These are phyloP conservation scores for Neostethus bicornis DNA, from an alignment of 2,797 vertebrate genomes.

Conservation along the genomic window DNA sequence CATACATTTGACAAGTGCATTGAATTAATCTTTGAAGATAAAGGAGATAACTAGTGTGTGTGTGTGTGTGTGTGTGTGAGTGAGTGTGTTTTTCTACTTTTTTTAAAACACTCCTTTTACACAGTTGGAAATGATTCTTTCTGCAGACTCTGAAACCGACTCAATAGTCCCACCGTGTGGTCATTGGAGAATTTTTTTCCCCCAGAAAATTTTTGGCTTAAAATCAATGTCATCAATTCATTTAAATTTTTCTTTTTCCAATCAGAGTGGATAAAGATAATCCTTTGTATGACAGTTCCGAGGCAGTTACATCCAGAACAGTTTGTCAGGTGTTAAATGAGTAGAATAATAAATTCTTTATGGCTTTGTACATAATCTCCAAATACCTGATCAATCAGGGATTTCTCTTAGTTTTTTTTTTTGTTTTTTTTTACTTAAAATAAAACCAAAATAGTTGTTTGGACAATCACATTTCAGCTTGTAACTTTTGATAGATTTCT, in stretches of 20 bases:
- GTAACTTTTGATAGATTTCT: constrained; percentile 32
- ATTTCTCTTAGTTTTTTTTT: constrained; percentile 28
- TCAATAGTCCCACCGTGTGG: constrained; percentile 64
- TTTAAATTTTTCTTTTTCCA: constrained; percentile 11
- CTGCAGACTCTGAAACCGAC: constrained; percentile 19
- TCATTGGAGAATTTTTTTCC: too few relatives aligned
- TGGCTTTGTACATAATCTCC: constrained; percentile 20
- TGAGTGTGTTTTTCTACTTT: too few relatives aligned
- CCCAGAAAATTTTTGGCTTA: too few relatives aligned
- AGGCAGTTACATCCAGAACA: too few relatives aligned
- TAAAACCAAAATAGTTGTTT: constrained; percentile 34
- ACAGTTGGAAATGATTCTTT: constrained; percentile 31
- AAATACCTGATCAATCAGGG: constrained; percentile 20
- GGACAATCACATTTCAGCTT: constrained; percentile 62
- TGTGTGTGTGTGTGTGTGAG: too few relatives aligned
- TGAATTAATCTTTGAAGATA: too few relatives aligned
- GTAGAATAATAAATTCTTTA: constrained; percentile 21
- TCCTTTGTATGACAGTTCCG: constrained; percentile 22
- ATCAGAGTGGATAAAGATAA: constrained; percentile 16
- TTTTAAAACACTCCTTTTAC: too few relatives aligned
- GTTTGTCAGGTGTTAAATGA: constrained; percentile 23
- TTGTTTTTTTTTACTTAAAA: constrained; percentile 33
- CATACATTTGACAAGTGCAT: too few relatives aligned
- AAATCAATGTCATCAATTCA: too few relatives aligned
- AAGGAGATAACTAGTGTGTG: too few relatives aligned